A percentile compares a stretch with the other conserved stretches of the same genome.
Evolutionary conservation across 2,797 vertebrate species (phyloP).

Genomic region (Sebastiscus tertius): DNA sequence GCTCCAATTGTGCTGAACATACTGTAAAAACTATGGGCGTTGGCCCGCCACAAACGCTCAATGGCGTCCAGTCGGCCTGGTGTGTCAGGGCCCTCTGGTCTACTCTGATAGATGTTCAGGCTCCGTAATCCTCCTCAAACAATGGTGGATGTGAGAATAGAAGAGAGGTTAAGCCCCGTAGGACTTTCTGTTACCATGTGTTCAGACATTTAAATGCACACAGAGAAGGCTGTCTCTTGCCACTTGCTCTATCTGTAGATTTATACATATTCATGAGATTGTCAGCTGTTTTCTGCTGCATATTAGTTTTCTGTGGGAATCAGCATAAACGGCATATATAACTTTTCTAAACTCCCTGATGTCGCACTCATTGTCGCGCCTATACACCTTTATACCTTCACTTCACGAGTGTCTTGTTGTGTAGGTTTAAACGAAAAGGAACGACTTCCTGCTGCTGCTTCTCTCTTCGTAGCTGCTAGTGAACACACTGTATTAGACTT

Average conservation of each 20-base stretch:
- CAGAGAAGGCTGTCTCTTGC: not conserved
- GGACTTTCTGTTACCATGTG: slow-evolving; percentile 43
- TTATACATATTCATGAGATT: slow-evolving; percentile 27
- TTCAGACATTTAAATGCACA: slow-evolving; percentile 41
- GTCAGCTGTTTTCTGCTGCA: not conserved
- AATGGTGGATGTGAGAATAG: slow-evolving; percentile 63
- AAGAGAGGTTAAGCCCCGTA: slow-evolving; percentile 49
- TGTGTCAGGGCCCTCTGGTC: slow-evolving; percentile 34
- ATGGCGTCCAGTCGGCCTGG: slow-evolving; percentile 35
- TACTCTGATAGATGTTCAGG: slow-evolving; percentile 42
- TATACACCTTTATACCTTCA: not conserved
- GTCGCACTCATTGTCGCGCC: not conserved
- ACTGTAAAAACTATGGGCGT: slow-evolving; percentile 44
- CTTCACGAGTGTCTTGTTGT: not conserved
- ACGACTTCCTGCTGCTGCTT: not conserved
- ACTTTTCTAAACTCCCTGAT: not conserved
- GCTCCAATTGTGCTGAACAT: slow-evolving; percentile 51
- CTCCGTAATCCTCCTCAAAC: slow-evolving; percentile 69
- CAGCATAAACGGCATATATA: not conserved
- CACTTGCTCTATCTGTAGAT: slow-evolving; percentile 5
- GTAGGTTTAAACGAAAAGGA: not conserved
- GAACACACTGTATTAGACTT: slow-evolving; percentile 7
- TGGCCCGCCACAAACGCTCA: slow-evolving; percentile 34
- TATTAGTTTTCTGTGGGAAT: not conserved
- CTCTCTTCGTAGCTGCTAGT: not conserved